Evolutionary conservation across 1,140 invertebrate genomes (phyloP).

Genomic region (Nephila pilipes): DNA sequence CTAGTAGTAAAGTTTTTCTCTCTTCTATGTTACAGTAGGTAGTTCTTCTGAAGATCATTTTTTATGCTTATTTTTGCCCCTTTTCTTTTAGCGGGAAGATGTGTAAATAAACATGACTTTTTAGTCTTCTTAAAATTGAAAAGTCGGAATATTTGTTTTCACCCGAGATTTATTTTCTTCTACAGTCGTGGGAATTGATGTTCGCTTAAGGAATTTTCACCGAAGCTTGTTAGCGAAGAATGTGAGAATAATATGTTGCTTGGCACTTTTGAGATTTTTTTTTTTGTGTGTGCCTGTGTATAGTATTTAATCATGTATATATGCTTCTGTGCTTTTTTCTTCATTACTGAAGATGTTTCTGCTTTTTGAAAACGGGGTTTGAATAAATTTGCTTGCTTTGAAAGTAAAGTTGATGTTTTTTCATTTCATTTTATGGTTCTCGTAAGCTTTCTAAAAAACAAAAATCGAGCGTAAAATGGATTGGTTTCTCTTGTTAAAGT

Average conservation of each 20-base stretch:
- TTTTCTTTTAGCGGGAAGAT: background rate
- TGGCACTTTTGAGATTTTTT: background rate
- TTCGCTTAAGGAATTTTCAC: background rate
- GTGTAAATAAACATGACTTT: conserved; percentile 45
- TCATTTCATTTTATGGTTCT: too few species aligned
- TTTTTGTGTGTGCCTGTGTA: too few species aligned
- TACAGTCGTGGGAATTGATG: background rate
- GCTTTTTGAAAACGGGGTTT: background rate
- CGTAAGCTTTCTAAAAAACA: too few species aligned
- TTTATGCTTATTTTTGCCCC: background rate
- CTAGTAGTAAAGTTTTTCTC: background rate
- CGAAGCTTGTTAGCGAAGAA: background rate
- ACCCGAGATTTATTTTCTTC: background rate
- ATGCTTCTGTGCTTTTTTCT: background rate
- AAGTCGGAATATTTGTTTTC: background rate
- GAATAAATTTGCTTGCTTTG: too few species aligned
- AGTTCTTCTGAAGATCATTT: background rate
- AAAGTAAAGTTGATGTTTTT: too few species aligned
- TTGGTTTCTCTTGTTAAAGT: too few species aligned
- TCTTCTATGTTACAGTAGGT: background rate
- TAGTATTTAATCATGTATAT: background rate
- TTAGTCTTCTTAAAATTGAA: background rate
- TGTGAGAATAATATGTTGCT: background rate
- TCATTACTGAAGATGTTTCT: background rate
- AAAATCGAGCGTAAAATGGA: too few species aligned